Evolutionary conservation across 2,113 vertebrate genomes (phyloP).

Genomic region (Manacus vitellinus): DNA sequence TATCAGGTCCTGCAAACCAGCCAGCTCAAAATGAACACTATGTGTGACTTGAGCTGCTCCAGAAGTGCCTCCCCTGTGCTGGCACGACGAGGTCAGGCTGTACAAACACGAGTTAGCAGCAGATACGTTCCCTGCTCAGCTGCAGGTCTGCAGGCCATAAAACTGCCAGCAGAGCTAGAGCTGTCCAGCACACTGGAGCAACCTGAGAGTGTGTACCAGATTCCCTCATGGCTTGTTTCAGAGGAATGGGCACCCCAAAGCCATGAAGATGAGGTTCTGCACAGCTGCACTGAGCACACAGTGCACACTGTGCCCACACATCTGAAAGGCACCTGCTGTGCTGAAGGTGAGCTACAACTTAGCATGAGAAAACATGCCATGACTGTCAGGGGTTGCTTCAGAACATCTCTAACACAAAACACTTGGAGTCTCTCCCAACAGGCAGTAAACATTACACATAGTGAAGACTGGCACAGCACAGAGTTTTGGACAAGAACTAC

Average conservation of each 20-base stretch:
- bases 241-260: neutral
- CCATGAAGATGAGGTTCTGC: neutral
- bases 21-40: neutral
- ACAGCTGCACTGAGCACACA: neutral
- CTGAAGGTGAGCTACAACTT: neutral
- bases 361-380: neutral
- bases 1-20: neutral
- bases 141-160: neutral
- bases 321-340: neutral
- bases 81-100: neutral
- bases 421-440: neutral
- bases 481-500: neutral
- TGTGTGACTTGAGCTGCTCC: neutral
- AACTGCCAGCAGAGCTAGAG: neutral
- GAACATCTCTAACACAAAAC: neutral
- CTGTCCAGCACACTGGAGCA: neutral
- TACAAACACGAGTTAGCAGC: fast-evolving
- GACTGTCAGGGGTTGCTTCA: neutral
- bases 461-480: neutral
- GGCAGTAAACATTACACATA: neutral
- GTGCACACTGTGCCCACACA: fast-evolving
- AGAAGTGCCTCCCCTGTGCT: neutral
- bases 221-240: neutral
- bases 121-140: neutral
- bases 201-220: fast-evolving